Percentiles rank a stretch among this genome's conserved stretches.
Conservation (phyloP, 1,140 invertebrate genomes). For the Steinernema khuongi region DNA sequence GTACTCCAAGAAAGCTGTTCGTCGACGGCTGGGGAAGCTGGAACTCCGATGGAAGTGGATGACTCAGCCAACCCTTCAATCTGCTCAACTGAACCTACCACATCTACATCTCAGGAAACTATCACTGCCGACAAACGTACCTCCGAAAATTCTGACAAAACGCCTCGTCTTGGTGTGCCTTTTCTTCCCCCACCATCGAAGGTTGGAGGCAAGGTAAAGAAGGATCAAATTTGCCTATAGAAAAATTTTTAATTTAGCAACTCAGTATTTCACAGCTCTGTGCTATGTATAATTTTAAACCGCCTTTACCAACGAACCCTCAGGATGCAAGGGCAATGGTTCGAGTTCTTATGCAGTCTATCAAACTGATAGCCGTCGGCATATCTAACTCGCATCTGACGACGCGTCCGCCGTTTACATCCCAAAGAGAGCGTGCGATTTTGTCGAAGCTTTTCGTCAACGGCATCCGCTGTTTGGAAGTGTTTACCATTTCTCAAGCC, state of each 20-base stretch:
- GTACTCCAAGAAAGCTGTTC: neutral
- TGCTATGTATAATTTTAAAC: neutral
- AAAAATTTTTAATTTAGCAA: neutral
- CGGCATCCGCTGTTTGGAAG: slow-evolving; percentile 31
- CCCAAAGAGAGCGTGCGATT: slow-evolving; percentile 23
- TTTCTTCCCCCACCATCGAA: too few relatives aligned
- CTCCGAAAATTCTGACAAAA: too few relatives aligned
- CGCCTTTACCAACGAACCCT: neutral
- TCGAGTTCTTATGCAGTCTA: neutral
- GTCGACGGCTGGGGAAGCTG: neutral
- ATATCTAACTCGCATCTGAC: neutral
- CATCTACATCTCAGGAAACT: too few relatives aligned
- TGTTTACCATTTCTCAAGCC: slow-evolving; percentile 22
- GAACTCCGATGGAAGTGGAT: neutral
- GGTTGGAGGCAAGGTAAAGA: neutral
- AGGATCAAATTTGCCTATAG: too few relatives aligned
- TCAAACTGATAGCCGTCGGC: slow-evolving; percentile 3
- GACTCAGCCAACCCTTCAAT: too few relatives aligned
- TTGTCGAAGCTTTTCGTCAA: slow-evolving; percentile 24
- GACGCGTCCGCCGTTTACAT: neutral
- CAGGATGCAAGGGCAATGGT: neutral
- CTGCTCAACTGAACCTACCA: too few relatives aligned
- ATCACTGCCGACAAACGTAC: too few relatives aligned
- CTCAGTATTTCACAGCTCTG: neutral
- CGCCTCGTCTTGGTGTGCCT: too few relatives aligned